Evolutionary conservation across 1,140 invertebrate genomes (phyloP).

Genomic region (Drosophila kohkoa): DNA sequence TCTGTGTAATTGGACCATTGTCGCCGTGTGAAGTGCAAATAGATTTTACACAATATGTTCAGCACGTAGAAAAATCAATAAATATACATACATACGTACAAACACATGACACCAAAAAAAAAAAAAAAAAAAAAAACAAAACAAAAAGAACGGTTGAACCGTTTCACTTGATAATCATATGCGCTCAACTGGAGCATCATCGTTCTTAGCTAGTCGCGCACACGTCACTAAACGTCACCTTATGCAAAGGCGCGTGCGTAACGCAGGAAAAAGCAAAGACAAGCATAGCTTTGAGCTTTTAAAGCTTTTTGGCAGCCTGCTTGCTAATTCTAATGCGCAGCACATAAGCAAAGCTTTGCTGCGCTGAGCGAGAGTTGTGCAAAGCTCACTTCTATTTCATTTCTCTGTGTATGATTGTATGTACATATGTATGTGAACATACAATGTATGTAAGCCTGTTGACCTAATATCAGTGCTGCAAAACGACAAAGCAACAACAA

Average conservation of each 20-base stretch:
- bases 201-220: background rate
- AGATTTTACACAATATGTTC: slow-evolving; percentile 40
- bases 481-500: slow-evolving; percentile 7
- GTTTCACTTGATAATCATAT: slow-evolving; percentile 7
- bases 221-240: slow-evolving; percentile 1
- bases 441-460: slow-evolving; percentile 3
- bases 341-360: background rate
- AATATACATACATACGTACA: slow-evolving; percentile 1
- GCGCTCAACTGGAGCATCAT: background rate
- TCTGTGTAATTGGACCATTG: slow-evolving; percentile 67
- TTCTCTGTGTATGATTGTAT: slow-evolving; percentile 3
- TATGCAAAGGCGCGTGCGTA: background rate
- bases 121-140: no score
- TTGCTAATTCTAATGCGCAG: background rate
- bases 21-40: slow-evolving; percentile 74
- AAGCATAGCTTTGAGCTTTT: background rate
- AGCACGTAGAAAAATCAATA: slow-evolving; percentile 29
- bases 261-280: background rate
- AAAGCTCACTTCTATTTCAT: background rate
- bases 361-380: background rate
- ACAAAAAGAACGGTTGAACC: no score
- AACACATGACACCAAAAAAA: background rate
- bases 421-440: slow-evolving; percentile 2
- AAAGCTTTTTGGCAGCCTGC: no score
- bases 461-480: slow-evolving; percentile 29